Evolutionary conservation across 2,888 invertebrate genomes (phyloP), one percentile per base, ranked within the genome.

Genomic region (Cylloceria caligata): DNA sequence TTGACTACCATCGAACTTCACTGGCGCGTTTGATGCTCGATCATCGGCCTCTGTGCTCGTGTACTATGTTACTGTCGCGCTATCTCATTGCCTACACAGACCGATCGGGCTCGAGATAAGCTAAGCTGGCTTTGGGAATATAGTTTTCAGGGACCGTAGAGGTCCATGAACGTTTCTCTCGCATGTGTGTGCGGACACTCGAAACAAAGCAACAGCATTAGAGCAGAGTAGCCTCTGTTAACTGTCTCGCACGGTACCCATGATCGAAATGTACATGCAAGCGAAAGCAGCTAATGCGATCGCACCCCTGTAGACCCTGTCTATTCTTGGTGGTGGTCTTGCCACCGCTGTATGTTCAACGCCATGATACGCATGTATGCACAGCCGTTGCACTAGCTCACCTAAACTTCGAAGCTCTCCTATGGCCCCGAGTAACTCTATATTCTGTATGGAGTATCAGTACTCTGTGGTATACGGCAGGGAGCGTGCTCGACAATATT

Each of bases 201-300:
- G 39, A 39, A 71, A 68, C 77, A 77, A 78, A 77, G 73, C 73
- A 81, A 74, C 73, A 57, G 78, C 64, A 78, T 81, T 74, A 73
- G 49, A 76, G 60, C 19, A n/a, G 60, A 47, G 34, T 45, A 30
- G 72, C 52, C 72, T 62, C 67, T 49, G 64, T 73, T 65, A 64
- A 64, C 24, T 19, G 36, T 74, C 69, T 49, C 62, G 42, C 67
- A 3, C 11, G 49, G 55, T 78, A 34, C 19, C 27, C 19, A 24
- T n/a, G 42, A 19, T 34, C 73, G 71, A 64, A 64, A 45, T 64
- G 73, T 55, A 69, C 77, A 60, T 62, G 69, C 52, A 62, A 52
- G 71, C 67, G 47, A 75, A 75, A 79, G 65, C 65, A 42, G 71
- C 60, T 82, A 75, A 78, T 71, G 69, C 74, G 81, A 75, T 75